Conservation (phyloP, 2,113 vertebrate genomes). For the Ptyas mucosa region DNA sequence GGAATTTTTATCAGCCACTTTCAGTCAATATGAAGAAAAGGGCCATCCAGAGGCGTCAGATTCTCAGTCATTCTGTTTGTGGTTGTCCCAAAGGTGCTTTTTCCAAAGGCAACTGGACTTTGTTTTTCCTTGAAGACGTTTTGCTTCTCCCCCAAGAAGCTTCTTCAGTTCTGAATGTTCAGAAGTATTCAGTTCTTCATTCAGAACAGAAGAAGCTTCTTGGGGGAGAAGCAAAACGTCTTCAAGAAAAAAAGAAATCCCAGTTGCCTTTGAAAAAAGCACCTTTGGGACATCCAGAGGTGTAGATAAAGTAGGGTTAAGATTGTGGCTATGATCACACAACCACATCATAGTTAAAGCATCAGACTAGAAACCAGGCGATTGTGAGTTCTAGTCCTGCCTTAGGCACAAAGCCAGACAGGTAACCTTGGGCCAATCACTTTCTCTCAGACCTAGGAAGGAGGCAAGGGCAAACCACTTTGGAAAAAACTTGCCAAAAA, state of each 20-base stretch:
- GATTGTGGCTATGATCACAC: not conserved
- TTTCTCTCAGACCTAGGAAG: not conserved
- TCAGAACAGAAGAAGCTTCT: not conserved
- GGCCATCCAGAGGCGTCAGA: not conserved
- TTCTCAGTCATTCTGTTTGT: not conserved
- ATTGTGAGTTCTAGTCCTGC: not conserved
- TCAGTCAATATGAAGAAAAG: not conserved
- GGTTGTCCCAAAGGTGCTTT: no score
- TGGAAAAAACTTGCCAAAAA: not conserved
- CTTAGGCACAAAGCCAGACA: not conserved
- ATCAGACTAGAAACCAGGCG: not conserved
- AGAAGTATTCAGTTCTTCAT: not conserved
- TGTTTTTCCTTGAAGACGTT: not conserved
- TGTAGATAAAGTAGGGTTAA: not conserved
- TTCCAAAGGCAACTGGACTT: not conserved
- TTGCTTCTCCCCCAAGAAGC: not conserved
- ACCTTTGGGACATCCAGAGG: not conserved
- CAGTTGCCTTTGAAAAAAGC: not conserved
- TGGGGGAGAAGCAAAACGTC: not conserved
- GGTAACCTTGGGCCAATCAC: not conserved
- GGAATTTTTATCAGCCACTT: not conserved
- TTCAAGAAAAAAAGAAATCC: not conserved
- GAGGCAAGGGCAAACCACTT: not conserved
- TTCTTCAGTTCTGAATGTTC: not conserved
- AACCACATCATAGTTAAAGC: not conserved